Conservation (phyloP, 2,797 vertebrate genomes). For the Enteromius argenteus region DNA sequence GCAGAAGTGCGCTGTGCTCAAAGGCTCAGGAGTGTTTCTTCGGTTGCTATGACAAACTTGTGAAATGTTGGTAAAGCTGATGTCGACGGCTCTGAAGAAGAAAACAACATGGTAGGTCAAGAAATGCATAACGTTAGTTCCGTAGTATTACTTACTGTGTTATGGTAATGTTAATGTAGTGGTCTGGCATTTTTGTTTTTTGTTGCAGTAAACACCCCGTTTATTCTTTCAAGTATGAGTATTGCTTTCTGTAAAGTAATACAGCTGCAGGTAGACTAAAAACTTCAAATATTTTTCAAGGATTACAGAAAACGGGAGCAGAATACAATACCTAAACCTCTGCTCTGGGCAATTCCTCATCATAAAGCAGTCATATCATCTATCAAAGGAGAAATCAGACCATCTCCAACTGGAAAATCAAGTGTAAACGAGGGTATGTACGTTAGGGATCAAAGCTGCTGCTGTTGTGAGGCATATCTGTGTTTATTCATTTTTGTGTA, state of each 20-base stretch:
- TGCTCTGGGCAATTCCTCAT: constrained; percentile 9
- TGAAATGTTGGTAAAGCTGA: neutral
- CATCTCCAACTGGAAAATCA: constrained; percentile 11
- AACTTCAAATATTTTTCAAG: constrained; percentile 28
- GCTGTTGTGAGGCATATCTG: neutral
- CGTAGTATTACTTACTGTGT: neutral
- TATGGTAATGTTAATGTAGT: neutral
- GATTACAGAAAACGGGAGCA: constrained; percentile 62
- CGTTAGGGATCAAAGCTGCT: neutral
- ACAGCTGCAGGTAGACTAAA: neutral
- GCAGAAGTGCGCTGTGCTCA: neutral
- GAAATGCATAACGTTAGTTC: constrained; percentile 3
- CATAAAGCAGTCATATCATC: neutral
- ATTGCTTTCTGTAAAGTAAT: neutral
- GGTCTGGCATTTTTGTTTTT: neutral
- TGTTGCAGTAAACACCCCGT: neutral
- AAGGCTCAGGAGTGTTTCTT: neutral
- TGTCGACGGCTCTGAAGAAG: neutral
- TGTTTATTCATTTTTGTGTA: neutral
- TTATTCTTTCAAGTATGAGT: neutral
- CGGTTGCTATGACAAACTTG: constrained; percentile 19
- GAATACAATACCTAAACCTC: neutral
- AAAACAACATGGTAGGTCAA: neutral
- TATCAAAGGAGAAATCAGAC: neutral
- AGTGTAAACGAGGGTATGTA: constrained; percentile 21